Evolutionary conservation across 2,113 vertebrate genomes (phyloP).

Genomic region (Hypomesus transpacificus): DNA sequence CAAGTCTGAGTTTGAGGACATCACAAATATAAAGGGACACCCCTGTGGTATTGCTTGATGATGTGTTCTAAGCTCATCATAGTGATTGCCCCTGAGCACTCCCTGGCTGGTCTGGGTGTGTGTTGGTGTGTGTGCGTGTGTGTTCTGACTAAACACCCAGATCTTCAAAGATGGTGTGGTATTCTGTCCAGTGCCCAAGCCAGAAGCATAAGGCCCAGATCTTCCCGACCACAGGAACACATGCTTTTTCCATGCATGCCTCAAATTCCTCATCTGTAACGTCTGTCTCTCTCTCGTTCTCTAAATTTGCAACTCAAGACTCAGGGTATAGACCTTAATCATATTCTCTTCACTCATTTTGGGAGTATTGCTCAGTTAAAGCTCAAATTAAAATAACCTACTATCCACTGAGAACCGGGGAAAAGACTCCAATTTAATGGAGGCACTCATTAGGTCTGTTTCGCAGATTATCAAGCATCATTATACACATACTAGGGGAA

Average conservation of each 20-base stretch:
- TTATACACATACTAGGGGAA: no score
- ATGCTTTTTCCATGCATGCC: conserved; percentile 51
- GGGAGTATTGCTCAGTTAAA: no score
- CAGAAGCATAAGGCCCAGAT: conserved; percentile 38
- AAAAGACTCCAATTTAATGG: no score
- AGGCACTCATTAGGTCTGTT: no score
- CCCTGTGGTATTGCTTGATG: no score
- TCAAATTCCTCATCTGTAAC: conserved; percentile 48
- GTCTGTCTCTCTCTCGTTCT: conserved; percentile 3
- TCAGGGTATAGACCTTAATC: no score
- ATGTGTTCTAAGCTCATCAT: no score
- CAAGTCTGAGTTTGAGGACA: not conserved
- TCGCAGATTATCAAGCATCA: no score
- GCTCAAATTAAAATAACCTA: no score
- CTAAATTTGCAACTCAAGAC: not conserved
- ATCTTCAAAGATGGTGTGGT: conserved; percentile 24
- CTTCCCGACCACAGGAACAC: conserved; percentile 23
- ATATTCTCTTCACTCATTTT: no score
- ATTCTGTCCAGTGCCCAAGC: conserved; percentile 2
- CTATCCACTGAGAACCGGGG: no score
- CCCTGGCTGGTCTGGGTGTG: not conserved
- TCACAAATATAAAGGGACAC: not conserved
- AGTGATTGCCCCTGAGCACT: no score
- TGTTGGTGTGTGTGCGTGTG: conserved; percentile 10
- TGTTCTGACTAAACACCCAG: conserved; percentile 1